Base-by-base conservation (phyloP, 1,140 invertebrate genomes). In the Leptinotarsa texana region DNA sequence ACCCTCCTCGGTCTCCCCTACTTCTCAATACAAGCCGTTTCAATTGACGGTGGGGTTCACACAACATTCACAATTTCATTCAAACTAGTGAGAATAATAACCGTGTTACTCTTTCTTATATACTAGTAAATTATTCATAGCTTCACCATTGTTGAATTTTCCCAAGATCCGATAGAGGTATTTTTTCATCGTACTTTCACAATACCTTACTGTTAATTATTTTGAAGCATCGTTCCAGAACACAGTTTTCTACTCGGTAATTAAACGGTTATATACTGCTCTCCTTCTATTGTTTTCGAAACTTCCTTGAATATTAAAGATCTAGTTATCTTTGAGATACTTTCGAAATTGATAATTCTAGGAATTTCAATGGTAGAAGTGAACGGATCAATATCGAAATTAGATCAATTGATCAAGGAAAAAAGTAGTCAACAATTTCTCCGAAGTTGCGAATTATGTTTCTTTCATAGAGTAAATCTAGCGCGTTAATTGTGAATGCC, bases 1-100 rank as follows among this genome's bases (percentile, higher is more conserved):
- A 66, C 62, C 48, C 42, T 73, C 72, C 72, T 73, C 62, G 72
- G 72, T 73, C 24, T 24, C 24, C 24, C 24, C 24, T 24, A 24
- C 33, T 42, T 0, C 33, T 42, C 33, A 42, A 11, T 42, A 42
- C 33, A 42, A 42, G 33, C 33, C 33, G 33, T 42, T 11, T 33
- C n/a, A 57, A 57, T 4, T 57, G 15, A 15, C 51, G 11, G 51
- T 57, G 51, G 1, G 51, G 51, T 57, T 57, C 17, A 57, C 51
- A 57, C 4, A 57, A 18, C 4, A 57, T 57, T 57, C 51, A 15
- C 51, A 57, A 3, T 57, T 57, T 57, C 51, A 15, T 57, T 57
- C 51, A 57, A 57, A 57, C 17, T 57, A 6, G 51, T 15, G 3
- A 57, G 51, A 4, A 57, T 57, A 57, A 57, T 57, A 57, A 57